Evolutionary conservation across 1,140 invertebrate species (phyloP), one percentile per base, ranked within the genome.

Genomic region (Leptinotarsa defecta): DNA sequence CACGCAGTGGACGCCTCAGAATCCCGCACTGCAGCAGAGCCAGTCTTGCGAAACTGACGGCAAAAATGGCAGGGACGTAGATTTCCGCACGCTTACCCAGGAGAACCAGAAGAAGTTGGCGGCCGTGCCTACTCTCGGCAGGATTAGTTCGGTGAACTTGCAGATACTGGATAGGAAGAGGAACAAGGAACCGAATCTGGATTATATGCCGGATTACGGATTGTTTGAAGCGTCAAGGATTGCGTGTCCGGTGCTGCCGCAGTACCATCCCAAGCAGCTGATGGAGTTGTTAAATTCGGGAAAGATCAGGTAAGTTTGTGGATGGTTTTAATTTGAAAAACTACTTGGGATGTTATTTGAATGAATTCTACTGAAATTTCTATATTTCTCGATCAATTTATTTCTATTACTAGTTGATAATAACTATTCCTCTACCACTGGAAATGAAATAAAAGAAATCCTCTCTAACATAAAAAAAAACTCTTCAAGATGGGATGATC

Each of bases 231-330:
- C 97, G 0, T 95, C 96, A n/a, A 90, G 96, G 68, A 95, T 98
- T 79, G 96, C 96, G 1, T 97, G 95, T 83, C 98, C 98, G 0
- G 96, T 99, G n/a, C 86, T 99, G 75, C 98, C 98, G 0, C 98
- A 99, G 83, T 99, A 99, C 87, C 98, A 99, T 89, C 98, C 98
- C 0, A 98, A 98, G 84, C 97, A 99, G 83, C 86, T 99, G 3
- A 98, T 99, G 94, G 98, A 99, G 85, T 87, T 99, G n/a, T 87
- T 99, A 0, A 99, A 99, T 86, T 98, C 97, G 74, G 98, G 98
- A 0, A 99, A 99, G 88, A 98, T 98, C 49, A 20, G 69, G 48
- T 68, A 48, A 27, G 24, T 57, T 57, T 43, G 11, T 43, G 34
- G 2, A 43, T 43, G 34, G 34, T 43, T 43, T 43, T 8, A 43